A percentile compares a stretch with the other conserved stretches of the same genome.
Conservation (phyloP, 2,888 invertebrate species). For the Dinocampus coccinellae region DNA sequence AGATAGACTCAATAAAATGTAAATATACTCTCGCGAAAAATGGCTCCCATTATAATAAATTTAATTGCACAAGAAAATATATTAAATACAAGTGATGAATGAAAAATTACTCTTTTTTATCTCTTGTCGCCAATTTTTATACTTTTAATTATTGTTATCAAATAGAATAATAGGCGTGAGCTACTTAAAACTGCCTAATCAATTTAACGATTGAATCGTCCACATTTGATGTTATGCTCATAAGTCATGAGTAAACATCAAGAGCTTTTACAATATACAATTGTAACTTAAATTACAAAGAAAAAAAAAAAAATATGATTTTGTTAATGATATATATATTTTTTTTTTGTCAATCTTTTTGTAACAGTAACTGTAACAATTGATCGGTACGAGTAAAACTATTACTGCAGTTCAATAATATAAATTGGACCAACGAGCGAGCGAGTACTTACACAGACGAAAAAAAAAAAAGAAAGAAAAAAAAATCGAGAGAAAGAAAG, state of each 20-base stretch:
- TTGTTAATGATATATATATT: not conserved
- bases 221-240: not conserved
- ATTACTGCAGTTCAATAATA: too few relatives aligned
- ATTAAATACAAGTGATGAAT: too few relatives aligned
- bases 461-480: not conserved
- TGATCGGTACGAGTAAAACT: not conserved
- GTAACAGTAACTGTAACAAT: not conserved
- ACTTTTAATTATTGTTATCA: not conserved
- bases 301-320: too few relatives aligned
- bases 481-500: too few relatives aligned
- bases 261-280: not conserved
- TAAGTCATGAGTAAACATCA: not conserved
- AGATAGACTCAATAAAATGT: conserved; percentile 47
- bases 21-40: conserved; percentile 45
- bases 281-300: not conserved
- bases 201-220: conserved; percentile 22
- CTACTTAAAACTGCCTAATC: conserved; percentile 12
- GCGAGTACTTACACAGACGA: not conserved
- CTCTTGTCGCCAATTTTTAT: conserved; percentile 9
- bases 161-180: conserved; percentile 11
- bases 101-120: too few relatives aligned
- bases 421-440: too few relatives aligned
- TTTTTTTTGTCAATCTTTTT: not conserved
- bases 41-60: not conserved
- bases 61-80: conserved; percentile 2